Evolutionary conservation across 2,113 vertebrate genomes (phyloP), one percentile per base, ranked within the genome.

Genomic region (Charina bottae): DNA sequence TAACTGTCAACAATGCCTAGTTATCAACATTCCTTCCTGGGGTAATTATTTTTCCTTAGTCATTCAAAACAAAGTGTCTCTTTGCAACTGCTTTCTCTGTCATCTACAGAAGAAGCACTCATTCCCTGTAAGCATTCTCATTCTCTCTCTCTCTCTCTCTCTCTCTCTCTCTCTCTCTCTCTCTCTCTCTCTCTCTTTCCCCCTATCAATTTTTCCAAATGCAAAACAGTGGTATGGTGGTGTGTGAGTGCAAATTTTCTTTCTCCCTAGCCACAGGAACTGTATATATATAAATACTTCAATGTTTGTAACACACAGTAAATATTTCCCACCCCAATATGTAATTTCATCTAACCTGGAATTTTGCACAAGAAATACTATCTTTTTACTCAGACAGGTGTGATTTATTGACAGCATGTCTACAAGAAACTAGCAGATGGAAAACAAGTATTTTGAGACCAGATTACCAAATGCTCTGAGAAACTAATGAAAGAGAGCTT

Each of bases 321-420:
- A 84, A 59, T 89, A 89, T 89, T 54, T 53, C 78, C 58, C 42
- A 15, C 13, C 42, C 54, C 72, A 83, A 62, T 46, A 64, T 60
- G 21, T 60, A 83, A 92, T 88, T 92, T 92, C 28, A 83, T 89
- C 56, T 89, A 92, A 92, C 86, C 86, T 84, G 91, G 56, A 92
- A 92, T 89, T 62, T 92, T 58, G 83, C 56, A 37, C 87, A 59
- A 37, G 91, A 92, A 89, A 89, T 92, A 23, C 72, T 92, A 92
- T 89, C 91, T 64, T 92, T 92, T 92, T 84, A 89, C 60, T 89
- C 64, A 92, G 91, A 89, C 46, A 92, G 91, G 83, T 92, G 58
- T 89, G 87, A 88, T 92, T 89, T 89, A 83, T 87, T 88, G 72
- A 62, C 72, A 92, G 87, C 72, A 33, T 28, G 87, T 62, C 87